phyloP scores from a whole-genome alignment of 2,113 vertebrate species.

The Lontra canadensis region DNA sequence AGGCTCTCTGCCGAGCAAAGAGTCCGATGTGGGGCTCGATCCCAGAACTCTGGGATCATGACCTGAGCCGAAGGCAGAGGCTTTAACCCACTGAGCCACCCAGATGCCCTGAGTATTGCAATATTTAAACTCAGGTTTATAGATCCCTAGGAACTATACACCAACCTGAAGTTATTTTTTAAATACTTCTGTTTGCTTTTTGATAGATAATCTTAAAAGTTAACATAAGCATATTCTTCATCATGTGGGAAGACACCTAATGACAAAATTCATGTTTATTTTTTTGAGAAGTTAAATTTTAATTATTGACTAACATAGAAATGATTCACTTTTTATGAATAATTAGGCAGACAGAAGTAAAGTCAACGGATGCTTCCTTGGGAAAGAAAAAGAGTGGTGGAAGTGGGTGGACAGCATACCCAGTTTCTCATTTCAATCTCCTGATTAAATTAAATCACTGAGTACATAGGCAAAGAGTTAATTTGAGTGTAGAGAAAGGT shows the following conservation, averaged over 20 bases:
- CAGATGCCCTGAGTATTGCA: neutral
- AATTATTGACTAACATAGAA: neutral
- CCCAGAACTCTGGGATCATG: too few relatives aligned
- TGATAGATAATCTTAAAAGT: neutral
- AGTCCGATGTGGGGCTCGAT: too few relatives aligned
- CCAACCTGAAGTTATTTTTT: neutral
- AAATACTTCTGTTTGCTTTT: neutral
- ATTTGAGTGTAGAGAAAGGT: neutral
- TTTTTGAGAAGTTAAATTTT: constrained; percentile 5
- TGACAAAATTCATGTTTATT: neutral
- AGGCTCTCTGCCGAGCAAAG: too few relatives aligned
- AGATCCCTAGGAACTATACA: too few relatives aligned
- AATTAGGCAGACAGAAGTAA: neutral
- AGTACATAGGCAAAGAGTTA: neutral
- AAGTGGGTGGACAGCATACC: neutral
- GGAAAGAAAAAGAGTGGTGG: neutral
- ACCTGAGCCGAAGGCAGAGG: too few relatives aligned
- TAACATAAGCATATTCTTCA: neutral
- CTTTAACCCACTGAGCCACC: too few relatives aligned
- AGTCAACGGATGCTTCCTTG: neutral
- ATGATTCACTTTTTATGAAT: neutral
- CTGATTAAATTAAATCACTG: neutral
- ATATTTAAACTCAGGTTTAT: too few relatives aligned
- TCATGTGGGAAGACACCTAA: neutral
- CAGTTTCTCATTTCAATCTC: neutral